Conservation (phyloP, 2,888 invertebrate genomes). For the Tortricodes alternella region DNA sequence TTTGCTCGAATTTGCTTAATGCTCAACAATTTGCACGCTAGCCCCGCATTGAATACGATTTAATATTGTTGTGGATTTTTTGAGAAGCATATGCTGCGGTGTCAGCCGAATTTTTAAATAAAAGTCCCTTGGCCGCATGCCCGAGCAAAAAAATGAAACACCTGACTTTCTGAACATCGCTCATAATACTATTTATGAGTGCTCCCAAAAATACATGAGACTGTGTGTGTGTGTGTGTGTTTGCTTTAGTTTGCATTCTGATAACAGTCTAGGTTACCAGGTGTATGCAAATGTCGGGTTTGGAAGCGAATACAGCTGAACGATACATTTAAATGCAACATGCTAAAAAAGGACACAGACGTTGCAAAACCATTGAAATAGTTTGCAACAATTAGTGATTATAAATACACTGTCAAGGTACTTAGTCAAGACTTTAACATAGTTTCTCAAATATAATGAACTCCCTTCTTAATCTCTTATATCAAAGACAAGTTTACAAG, state of each 20-base stretch:
- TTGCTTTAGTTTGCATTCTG: conserved; percentile 33
- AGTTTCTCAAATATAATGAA: too few relatives aligned
- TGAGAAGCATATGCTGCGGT: conserved; percentile 45
- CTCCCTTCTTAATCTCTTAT: too few relatives aligned
- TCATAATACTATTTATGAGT: conserved; percentile 29
- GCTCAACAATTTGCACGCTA: conserved; percentile 57
- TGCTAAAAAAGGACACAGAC: not conserved
- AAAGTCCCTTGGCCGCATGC: conserved; percentile 56
- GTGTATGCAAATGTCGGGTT: conserved; percentile 25
- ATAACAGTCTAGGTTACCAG: conserved; percentile 26
- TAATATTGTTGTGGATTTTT: conserved; percentile 39
- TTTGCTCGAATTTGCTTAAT: conserved; percentile 69
- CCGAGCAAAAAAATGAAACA: conserved; percentile 58
- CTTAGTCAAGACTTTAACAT: too few relatives aligned
- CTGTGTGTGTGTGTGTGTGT: conserved; percentile 18
- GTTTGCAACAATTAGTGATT: not conserved
- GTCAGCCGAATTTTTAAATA: conserved; percentile 49
- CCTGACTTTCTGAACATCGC: conserved; percentile 40
- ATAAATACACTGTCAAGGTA: too few relatives aligned
- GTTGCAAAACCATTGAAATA: not conserved
- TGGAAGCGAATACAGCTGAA: conserved; percentile 10
- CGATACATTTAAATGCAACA: conserved; percentile 19
- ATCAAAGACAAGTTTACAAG: too few relatives aligned
- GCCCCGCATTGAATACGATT: conserved; percentile 38
- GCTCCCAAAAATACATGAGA: conserved; percentile 10